A percentile compares a stretch with the other conserved stretches of the same genome.
These are phyloP conservation scores for Xiphophorus birchmanni DNA, from an alignment of 2,797 vertebrate genomes.

Conservation along the genomic window DNA sequence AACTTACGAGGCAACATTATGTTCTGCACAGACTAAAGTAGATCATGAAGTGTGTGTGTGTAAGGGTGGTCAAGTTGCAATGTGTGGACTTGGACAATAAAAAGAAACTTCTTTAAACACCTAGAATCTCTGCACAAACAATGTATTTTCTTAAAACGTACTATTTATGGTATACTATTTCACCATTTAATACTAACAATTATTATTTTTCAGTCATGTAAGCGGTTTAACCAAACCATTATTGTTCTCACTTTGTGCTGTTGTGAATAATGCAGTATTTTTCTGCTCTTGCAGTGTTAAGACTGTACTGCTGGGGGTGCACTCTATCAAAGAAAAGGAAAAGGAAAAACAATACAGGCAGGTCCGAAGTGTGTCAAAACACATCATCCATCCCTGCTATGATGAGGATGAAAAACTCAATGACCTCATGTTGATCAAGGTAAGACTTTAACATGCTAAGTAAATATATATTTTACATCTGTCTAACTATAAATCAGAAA, in stretches of 20 bases:
- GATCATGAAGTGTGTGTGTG: background rate
- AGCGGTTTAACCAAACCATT: background rate
- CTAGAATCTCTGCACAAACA: background rate
- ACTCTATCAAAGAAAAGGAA: conserved; percentile 40
- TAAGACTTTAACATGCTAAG: conserved; percentile 24
- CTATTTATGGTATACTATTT: background rate
- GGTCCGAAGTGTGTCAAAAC: background rate
- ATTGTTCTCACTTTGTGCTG: background rate
- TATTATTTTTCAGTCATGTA: background rate
- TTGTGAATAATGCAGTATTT: conserved; percentile 27
- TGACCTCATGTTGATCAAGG: conserved; percentile 78
- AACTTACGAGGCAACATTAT: background rate
- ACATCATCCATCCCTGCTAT: conserved; percentile 47
- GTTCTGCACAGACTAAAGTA: background rate
- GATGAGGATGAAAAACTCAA: background rate
- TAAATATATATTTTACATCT: background rate
- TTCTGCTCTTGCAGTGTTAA: conserved; percentile 1
- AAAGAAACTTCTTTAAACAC: background rate
- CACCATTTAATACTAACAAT: background rate
- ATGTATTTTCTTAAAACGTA: background rate
- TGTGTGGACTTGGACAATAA: background rate
- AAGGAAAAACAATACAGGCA: conserved; percentile 35
- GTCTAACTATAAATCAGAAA: background rate
- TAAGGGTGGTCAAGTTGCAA: background rate
- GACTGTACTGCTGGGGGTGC: conserved; percentile 62